These are phyloP conservation scores for Brassicogethes aeneus DNA, from an alignment of 2,888 invertebrate species.

Conservation along the genomic window DNA sequence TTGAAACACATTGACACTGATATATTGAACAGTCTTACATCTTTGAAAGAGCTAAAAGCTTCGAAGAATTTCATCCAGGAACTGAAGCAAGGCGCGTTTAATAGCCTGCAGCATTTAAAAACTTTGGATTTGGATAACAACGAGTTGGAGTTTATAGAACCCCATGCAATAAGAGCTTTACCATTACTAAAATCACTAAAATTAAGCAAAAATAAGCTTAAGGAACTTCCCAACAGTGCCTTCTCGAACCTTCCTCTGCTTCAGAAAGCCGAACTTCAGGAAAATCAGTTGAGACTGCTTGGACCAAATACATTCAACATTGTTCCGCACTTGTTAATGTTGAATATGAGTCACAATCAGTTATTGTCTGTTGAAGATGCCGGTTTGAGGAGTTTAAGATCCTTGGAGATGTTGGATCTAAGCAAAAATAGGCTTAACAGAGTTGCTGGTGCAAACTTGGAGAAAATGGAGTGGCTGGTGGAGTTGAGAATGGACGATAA, in stretches of 20 bases:
- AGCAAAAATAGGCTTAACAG: constrained; percentile 68
- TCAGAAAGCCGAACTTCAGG: constrained; percentile 68
- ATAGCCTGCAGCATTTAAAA: constrained; percentile 59
- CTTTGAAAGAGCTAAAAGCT: constrained; percentile 61
- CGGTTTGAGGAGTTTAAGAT: constrained; percentile 62
- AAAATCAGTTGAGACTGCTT: constrained; percentile 66
- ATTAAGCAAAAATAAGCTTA: constrained; percentile 63
- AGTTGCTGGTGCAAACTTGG: constrained; percentile 55
- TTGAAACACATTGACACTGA: constrained; percentile 61
- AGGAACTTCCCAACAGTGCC: constrained; percentile 64
- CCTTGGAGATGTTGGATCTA: constrained; percentile 77
- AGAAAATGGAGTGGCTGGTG: constrained; percentile 76
- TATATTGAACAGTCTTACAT: constrained; percentile 58
- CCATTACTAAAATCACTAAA: constrained; percentile 52
- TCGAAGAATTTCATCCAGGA: constrained; percentile 67
- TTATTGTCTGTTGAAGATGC: constrained; percentile 65
- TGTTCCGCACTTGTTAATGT: constrained; percentile 66
- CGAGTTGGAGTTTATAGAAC: constrained; percentile 64
- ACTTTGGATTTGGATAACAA: constrained; percentile 75
- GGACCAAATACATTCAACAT: constrained; percentile 67
- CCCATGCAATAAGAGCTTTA: constrained; percentile 60
- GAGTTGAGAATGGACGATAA: constrained; percentile 81
- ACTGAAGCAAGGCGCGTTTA: constrained; percentile 62
- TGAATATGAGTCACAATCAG: constrained; percentile 78
- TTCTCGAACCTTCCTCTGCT: constrained; percentile 69